Evolutionary conservation across 2,113 vertebrate genomes (phyloP), one percentile per base, ranked within the genome.

Genomic region (Mixornis gularis): DNA sequence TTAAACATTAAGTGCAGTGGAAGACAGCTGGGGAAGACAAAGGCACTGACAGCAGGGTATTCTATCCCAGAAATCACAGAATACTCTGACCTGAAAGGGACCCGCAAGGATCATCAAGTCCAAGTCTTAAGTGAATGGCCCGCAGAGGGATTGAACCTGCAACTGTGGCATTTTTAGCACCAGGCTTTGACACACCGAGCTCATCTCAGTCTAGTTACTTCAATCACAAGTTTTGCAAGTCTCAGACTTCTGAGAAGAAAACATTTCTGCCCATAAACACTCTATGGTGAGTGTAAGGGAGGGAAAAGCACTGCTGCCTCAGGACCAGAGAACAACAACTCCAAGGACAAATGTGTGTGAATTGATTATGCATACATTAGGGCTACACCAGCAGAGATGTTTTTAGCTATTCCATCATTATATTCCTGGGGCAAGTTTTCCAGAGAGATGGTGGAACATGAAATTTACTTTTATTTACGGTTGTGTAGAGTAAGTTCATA

Each of bases 281-380:
- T 32, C 8, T 12, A 13, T 0, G 0, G 40, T 26, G 63, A 81
- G 30, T 2, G 5, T 2, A 26, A 60, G 30, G n/a, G 56, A 85
- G 17, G 30, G 38, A 87, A 52, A 36, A 68, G 38, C 41, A 26
- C 24, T 49, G 48, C 58, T 71, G 48, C 32, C n/a, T 52, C 69
- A 56, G 46, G 36, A 60, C 12, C 9, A 27, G 13, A 73, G 36
- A 81, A 34, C 13, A 84, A n/a, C 12, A 79, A 26, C 34, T 73
- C 46, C 38, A 65, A 65, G 79, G 38, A 85, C n/a, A 78, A 65
- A 60, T 4, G 3, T 19, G 18, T 15, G 7, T 73, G 46, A 78
- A 73, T 4, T 29, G 60, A 73, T 52, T 60, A 26, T 1, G 5
- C 12, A 34, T 3, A 16, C 12, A n/a, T n/a, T 17, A 85, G 66